These are phyloP conservation scores for Polyergus mexicanus DNA, from an alignment of 1,140 invertebrate species.

Conservation along the genomic window DNA sequence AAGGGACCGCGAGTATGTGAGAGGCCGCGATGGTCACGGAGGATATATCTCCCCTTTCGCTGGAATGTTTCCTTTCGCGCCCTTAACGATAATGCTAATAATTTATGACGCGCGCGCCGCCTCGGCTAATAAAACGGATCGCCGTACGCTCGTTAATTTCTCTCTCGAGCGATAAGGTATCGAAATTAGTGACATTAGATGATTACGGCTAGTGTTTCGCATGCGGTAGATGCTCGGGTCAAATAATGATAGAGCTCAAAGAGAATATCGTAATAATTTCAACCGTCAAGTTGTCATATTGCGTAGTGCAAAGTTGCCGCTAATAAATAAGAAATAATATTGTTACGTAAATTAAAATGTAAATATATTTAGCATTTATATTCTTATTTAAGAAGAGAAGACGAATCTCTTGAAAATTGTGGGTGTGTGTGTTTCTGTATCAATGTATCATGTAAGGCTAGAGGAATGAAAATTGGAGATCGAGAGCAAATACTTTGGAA, in stretches of 20 bases:
- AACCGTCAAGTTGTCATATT: no score
- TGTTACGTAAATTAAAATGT: slow-evolving; percentile 33
- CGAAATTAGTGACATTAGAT: slow-evolving; percentile 55
- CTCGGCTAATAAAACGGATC: slow-evolving; percentile 50
- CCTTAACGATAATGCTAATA: slow-evolving; percentile 64
- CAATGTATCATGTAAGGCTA: slow-evolving; percentile 21
- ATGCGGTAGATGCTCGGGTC: not conserved
- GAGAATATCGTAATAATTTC: slow-evolving; percentile 7
- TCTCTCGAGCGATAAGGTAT: slow-evolving; percentile 29
- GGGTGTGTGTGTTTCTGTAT: not conserved
- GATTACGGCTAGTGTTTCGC: slow-evolving; percentile 39
- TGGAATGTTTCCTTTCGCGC: slow-evolving; percentile 48
- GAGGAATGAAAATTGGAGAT: slow-evolving; percentile 17
- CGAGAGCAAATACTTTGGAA: slow-evolving; percentile 55
- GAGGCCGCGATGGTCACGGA: slow-evolving; percentile 36
- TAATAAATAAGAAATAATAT: slow-evolving; percentile 1
- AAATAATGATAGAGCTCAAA: slow-evolving; percentile 9
- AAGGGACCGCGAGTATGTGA: slow-evolving; percentile 26
- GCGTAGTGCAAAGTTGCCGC: not conserved
- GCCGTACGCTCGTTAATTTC: slow-evolving; percentile 46
- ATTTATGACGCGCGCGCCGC: slow-evolving; percentile 56
- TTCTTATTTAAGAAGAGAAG: slow-evolving; percentile 24
- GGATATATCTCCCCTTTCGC: slow-evolving; percentile 28
- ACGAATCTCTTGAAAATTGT: not conserved
- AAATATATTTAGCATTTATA: slow-evolving; percentile 4